Evolutionary conservation across 2,797 vertebrate species (phyloP).

Genomic region (Thripadectes ignobilis): DNA sequence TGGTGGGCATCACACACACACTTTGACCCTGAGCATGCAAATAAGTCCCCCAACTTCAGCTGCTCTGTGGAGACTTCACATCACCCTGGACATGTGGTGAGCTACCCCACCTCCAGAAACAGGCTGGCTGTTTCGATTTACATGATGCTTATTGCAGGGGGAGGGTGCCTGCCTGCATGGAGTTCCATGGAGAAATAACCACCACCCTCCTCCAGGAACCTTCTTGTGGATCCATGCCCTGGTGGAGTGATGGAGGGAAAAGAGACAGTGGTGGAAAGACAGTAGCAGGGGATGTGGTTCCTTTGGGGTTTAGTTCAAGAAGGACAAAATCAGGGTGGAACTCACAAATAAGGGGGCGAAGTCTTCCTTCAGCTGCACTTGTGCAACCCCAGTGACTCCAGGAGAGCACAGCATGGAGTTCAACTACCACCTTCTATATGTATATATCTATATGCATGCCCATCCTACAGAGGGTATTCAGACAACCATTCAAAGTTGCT

Average conservation of each 20-base stretch:
- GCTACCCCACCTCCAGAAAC: background rate
- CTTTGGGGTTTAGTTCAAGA: background rate
- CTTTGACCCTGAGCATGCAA: fast-evolving
- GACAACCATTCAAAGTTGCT: background rate
- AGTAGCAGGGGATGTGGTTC: background rate
- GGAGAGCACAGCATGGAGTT: background rate
- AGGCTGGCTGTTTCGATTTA: background rate
- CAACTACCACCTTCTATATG: background rate
- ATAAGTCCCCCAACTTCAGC: background rate
- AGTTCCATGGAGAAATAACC: background rate
- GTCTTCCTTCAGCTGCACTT: background rate
- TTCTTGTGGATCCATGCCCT: background rate
- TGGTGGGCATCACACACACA: background rate
- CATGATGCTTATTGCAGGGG: background rate
- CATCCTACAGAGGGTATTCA: background rate
- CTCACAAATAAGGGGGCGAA: background rate
- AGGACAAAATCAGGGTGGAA: background rate
- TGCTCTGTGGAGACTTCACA: background rate
- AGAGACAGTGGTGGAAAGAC: background rate
- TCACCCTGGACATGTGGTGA: fast-evolving
- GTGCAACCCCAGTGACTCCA: background rate
- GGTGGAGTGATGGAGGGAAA: background rate
- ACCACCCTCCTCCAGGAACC: background rate
- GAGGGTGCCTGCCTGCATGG: background rate
- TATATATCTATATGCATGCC: background rate